Evolutionary conservation across 2,113 vertebrate genomes (phyloP), one percentile per base, ranked within the genome.

Genomic region (Hypanus sabinus): DNA sequence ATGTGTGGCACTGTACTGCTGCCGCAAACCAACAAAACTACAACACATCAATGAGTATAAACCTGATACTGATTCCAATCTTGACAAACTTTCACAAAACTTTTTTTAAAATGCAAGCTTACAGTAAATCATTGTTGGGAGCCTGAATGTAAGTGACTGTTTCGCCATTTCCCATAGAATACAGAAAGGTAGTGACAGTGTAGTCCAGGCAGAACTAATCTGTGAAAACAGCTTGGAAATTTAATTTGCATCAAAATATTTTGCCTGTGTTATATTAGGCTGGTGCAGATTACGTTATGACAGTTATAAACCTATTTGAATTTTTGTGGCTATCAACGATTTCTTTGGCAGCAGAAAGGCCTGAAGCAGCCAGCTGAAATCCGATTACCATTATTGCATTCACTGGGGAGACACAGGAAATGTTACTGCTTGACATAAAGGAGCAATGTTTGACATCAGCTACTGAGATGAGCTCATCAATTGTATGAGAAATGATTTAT

Each of bases 381-480:
- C 85, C 14, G 60, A 90, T 90, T 90, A 90, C 62, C 11, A 33
- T 36, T 90, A 68, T 90, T 90, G 16, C 85, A 90, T 90, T 90
- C 60, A 33, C 85, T 18, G 30, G 60, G 60, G 85, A 65, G 60
- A 90, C 30, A 90, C 60, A 20, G 60, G 85, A 33, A 90, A 65
- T 65, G n/a, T 65, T 68, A 90, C 65, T 90, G 60, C 62, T 60
- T 90, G 85, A 65, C 60, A 90, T n/a, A 18, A 14, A 90, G 30
- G 30, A 68, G 57, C 62, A 68, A 65, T 90, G 60, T 60, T 90
- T 90, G 85, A 90, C 60, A 90, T 65, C 60, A 90, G 60, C 57
- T 90, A 90, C 85, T 33, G 85, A 20, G 85, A 88, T 88, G 83
- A 88, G 27, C 85, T 90, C 60, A 90, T 90, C 30, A 65, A n/a